Evolutionary conservation across 2,113 vertebrate species (phyloP).

Genomic region (Eubucco bourcierii): DNA sequence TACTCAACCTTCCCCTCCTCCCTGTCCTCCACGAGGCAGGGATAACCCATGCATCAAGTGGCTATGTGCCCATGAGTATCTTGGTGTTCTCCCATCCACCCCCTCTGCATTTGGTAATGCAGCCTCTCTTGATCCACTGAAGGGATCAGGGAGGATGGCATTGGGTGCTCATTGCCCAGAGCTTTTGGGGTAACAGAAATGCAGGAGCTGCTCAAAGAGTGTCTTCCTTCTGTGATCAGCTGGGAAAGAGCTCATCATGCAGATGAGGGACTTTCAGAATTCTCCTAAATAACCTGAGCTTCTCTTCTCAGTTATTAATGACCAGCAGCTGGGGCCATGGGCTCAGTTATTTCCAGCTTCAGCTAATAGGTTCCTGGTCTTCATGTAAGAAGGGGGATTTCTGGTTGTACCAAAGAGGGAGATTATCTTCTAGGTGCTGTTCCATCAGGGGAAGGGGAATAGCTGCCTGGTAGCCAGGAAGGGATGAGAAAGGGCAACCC

Average conservation of each 20-base stretch:
- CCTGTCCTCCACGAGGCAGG: neutral
- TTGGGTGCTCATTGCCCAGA: no score
- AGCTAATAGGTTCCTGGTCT: neutral
- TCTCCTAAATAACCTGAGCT: neutral
- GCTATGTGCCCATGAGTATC: neutral
- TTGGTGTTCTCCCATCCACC: neutral
- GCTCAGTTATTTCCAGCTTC: neutral
- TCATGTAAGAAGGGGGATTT: neutral
- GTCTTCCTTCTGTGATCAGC: neutral
- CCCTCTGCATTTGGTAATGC: rapidly evolving
- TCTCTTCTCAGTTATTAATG: conserved; percentile 8
- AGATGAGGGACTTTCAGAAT: conserved; percentile 13
- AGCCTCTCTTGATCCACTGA: neutral
- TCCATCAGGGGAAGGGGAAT: neutral
- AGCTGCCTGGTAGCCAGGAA: neutral
- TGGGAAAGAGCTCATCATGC: conserved; percentile 46
- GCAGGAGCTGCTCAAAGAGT: neutral
- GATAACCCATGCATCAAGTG: neutral
- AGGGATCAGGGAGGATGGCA: neutral
- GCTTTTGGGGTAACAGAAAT: neutral
- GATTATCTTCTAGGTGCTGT: neutral
- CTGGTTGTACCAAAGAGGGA: neutral
- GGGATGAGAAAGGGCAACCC: neutral
- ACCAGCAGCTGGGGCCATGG: neutral
- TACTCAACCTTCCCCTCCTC: neutral